Conservation (phyloP, 2,113 vertebrate species). For the Hypocryptadius cinnamomeus region DNA sequence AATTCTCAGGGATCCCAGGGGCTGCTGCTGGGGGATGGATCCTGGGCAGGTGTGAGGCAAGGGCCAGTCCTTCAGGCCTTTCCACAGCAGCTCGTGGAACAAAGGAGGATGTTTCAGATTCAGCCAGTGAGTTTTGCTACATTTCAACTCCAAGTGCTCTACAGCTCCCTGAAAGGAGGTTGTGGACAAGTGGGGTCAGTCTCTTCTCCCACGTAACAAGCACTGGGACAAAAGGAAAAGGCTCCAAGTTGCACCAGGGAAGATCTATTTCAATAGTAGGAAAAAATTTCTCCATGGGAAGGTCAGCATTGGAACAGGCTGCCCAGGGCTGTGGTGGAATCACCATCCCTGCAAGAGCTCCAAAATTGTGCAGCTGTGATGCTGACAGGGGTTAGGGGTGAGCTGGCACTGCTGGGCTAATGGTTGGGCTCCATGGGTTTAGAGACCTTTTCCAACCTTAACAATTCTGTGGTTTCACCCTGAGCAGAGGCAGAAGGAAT, state of each 20-base stretch:
- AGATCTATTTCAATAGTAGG: not conserved
- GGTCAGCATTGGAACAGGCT: not conserved
- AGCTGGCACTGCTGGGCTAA: not conserved
- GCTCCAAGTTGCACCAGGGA: not conserved
- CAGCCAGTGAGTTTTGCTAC: not conserved
- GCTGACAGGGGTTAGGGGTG: not conserved
- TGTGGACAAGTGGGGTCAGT: not conserved
- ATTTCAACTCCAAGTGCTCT: not conserved
- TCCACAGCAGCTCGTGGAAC: not conserved
- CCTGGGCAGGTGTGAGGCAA: not conserved
- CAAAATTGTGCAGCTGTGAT: not conserved
- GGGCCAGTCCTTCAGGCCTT: not conserved
- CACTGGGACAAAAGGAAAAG: not conserved
- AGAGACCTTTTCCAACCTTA: not conserved
- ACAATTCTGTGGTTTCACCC: not conserved
- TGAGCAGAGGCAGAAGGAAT: not conserved
- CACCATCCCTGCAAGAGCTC: not conserved
- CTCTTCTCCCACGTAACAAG: not conserved
- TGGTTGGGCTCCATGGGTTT: not conserved
- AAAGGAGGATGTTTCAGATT: not conserved
- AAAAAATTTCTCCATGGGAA: not conserved
- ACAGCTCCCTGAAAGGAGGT: not conserved
- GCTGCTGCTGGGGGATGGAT: not conserved
- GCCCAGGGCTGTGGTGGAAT: not conserved
- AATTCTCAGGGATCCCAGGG: fast-evolving